Evolutionary conservation across 37 sponge, comb jelly and placozoan species (phyloP).

Genomic region (Agelas oroides): DNA sequence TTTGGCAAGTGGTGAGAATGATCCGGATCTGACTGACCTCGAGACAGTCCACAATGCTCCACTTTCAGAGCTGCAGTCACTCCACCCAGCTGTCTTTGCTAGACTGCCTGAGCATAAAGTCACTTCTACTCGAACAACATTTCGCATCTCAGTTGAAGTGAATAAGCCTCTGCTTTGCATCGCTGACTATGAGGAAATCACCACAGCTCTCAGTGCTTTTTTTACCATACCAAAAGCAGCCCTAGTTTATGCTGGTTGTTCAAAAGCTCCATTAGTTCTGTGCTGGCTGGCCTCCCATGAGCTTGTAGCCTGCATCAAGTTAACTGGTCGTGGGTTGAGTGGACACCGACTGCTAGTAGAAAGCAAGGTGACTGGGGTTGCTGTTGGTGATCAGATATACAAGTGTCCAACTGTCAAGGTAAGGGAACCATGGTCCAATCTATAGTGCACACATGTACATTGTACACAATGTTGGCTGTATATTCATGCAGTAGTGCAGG

Average conservation of each 20-base stretch:
- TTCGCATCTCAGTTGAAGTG: background rate
- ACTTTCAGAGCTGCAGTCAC: background rate
- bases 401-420: background rate
- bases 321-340: background rate
- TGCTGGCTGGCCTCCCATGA: background rate
- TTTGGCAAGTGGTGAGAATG: too few relatives aligned
- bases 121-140: background rate
- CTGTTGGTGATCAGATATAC: background rate
- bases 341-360: background rate
- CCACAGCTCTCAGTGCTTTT: background rate
- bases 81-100: constrained; percentile 7
- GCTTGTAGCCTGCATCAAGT: background rate
- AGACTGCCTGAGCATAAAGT: background rate
- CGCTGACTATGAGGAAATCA: background rate
- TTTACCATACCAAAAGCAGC: background rate
- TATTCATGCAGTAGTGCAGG: too few relatives aligned
- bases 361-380: background rate
- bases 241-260: background rate
- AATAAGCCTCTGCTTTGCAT: background rate
- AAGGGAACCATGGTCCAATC: too few relatives aligned
- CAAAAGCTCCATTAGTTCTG: background rate
- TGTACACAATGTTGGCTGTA: too few relatives aligned
- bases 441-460: too few relatives aligned
- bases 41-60: background rate
- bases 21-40: too few relatives aligned